Base-by-base conservation (phyloP, 2,888 invertebrate genomes). In the Cephus sareptanus region DNA sequence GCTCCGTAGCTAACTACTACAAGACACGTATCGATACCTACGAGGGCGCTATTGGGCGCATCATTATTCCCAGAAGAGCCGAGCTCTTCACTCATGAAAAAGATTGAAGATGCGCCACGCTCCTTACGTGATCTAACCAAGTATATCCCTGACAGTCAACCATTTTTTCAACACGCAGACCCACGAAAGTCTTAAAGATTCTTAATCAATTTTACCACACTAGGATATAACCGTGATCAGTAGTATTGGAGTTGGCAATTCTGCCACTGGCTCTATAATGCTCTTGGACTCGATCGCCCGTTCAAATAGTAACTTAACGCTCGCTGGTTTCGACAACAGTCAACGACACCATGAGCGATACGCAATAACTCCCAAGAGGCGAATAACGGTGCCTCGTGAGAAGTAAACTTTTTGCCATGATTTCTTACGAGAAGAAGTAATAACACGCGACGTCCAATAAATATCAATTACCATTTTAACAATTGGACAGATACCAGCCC, bases 61-160 rank as follows among this genome's bases (percentile, higher is more conserved):
- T 78, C 78, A 78, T 73, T 78, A 69, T 78, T 78, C 78, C 40
- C 75, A 75, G 78, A 78, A 78, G 78, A 71, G 75, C 68, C 71
- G 68, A 75, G 76, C 35, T 78, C 78, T 75, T 75, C 75, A 73
- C 75, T 73, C 78, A 31, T 56, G 56, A 56, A 71, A 15, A 75
- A 77, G 77, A 77, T 77, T 75, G 78, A 78, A 75, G 76, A 74
- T 74, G 76, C 73, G 31, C 34, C 75, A 56, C n/a, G 73, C 56
- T 35, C 34, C 74, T 34, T 71, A 71, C 71, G 56, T 69, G 75
- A 30, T 56, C 56, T 1, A 56, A 9, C 56, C 56, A 56, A 56
- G 56, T 56, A 56, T 56, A 56, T 23, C 23, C 23, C 23, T 23
- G 56, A 56, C 56, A 56, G 56, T 56, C 56, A 9, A 56, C 2